Base-by-base conservation (phyloP, 2,797 vertebrate species). In the Mycteria americana region DNA sequence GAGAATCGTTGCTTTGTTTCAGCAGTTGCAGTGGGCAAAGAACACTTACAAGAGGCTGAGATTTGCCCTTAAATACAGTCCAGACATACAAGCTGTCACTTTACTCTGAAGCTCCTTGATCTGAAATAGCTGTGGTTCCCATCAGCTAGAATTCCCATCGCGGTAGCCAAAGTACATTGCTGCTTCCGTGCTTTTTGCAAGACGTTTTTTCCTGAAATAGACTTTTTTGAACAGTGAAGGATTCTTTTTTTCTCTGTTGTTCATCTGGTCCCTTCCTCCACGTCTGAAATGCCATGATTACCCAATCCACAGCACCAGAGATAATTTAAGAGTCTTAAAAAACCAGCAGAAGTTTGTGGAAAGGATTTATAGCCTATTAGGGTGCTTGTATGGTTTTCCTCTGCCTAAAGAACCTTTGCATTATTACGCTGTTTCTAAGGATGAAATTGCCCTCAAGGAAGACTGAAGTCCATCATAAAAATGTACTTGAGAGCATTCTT, bases 221-320 rank as follows among this genome's bases (percentile, higher is more conserved):
- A 33, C 18, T 35, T 80, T 89, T 83, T 83, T 89, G 65, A 88
- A 85, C 54, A 93, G 56, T 76, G 48, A 89, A 83, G 45, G 68
- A 56, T 85, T 84, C 78, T 65, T 48, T 95, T 95, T 89, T 90
- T 80, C 41, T 45, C 54, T 73, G 3, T 60, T 91, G 82, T 88
- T 92, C 73, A 92, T 94, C 91, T 95, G 89, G 53, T 95, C 76
- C 18, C 63, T 89, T 95, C 68, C 68, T 85, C 46, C 5, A 45
- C 77, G 94, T 92, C 69, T 88, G 89, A 93, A 94, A 91, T 92
- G 91, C 78, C 73, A 39, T 94, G 93, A 92, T 97, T 96, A 95
- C 69, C 59, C 84, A 87, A 39, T 96, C 89, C 76, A 62, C 65
- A 83, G 41, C 57, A 92, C 43, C 50, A 92, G 80, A 89, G 80